These are phyloP conservation scores for Syncerus caffer DNA, from an alignment of 2,797 vertebrate genomes.

Conservation along the genomic window DNA sequence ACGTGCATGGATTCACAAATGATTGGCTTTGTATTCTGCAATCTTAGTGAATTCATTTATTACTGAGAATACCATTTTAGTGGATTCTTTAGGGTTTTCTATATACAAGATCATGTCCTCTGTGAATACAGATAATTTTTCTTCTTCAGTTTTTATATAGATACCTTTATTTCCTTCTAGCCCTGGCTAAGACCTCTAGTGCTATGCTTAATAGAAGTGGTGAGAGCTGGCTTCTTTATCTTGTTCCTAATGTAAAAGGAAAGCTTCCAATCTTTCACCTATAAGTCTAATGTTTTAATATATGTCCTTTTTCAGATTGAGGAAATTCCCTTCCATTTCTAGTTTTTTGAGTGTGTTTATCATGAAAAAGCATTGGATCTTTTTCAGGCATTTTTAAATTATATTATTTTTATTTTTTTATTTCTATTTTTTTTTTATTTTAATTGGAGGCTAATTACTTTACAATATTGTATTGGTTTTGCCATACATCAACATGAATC, in stretches of 20 bases:
- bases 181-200: background rate
- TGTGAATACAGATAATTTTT: background rate
- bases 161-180: conserved; percentile 17
- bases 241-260: background rate
- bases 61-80: background rate
- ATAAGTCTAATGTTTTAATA: background rate
- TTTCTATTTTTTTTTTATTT: too few relatives aligned
- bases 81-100: background rate
- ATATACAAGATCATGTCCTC: background rate
- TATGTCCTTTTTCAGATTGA: background rate
- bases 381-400: background rate
- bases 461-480: too few relatives aligned
- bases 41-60: background rate
- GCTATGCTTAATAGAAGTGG: background rate
- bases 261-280: background rate
- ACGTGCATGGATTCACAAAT: background rate
- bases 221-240: background rate
- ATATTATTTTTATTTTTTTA: too few relatives aligned
- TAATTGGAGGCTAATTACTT: too few relatives aligned
- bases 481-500: too few relatives aligned
- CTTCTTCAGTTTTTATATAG: background rate
- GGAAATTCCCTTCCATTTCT: background rate
- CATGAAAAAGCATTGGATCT: background rate
- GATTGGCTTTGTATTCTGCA: background rate
- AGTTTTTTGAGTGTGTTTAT: background rate